A percentile compares a stretch with the other conserved stretches of the same genome.
phyloP scores from a whole-genome alignment of 2,113 vertebrate species.

The Pteropus alecto region DNA sequence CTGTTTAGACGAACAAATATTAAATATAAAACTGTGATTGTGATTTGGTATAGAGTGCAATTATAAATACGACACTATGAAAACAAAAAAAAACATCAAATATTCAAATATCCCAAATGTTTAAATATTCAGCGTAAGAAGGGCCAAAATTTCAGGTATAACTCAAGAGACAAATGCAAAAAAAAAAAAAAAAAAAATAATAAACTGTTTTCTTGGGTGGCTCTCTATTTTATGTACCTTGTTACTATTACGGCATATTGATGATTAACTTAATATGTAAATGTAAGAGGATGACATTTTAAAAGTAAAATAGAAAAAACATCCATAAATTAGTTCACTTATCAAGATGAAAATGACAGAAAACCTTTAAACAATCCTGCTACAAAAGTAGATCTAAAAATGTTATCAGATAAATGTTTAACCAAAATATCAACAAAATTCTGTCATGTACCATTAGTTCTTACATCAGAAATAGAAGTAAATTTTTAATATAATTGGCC shows the following conservation, averaged over 20 bases:
- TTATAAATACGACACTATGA: background rate
- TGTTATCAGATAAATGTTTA: background rate
- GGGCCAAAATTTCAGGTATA: background rate
- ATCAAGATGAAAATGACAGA: background rate
- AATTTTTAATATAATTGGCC: background rate
- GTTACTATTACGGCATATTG: background rate
- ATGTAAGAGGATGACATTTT: background rate
- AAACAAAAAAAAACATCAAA: background rate
- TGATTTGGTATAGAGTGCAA: background rate
- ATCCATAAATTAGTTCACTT: background rate
- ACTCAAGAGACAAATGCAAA: background rate
- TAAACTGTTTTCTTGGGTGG: background rate
- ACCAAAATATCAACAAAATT: conserved; percentile 38
- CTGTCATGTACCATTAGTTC: background rate
- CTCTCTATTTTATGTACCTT: background rate
- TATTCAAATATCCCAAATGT: background rate
- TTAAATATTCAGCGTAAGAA: background rate
- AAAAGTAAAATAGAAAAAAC: conserved; percentile 28
- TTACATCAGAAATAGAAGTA: background rate
- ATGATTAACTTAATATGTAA: background rate
- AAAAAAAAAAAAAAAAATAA: background rate
- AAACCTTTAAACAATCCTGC: background rate
- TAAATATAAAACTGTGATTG: background rate
- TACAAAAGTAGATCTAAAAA: background rate
- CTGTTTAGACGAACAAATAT: background rate